Conservation (phyloP, 2,113 vertebrate species). For the Daubentonia madagascariensis region DNA sequence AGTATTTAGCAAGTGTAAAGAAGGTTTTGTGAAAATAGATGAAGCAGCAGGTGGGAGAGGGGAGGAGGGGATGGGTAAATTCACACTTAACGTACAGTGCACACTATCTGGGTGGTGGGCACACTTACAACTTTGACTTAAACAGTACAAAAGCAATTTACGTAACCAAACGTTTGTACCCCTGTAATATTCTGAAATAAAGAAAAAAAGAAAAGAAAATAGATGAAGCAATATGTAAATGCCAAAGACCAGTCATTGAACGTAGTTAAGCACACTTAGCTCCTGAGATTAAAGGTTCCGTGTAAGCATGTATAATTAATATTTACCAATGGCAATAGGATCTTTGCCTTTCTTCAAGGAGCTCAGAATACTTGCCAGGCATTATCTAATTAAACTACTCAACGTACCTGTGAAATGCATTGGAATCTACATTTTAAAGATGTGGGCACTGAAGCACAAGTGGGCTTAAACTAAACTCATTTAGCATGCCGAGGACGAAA, state of each 20-base stretch:
- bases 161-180: too few relatives aligned
- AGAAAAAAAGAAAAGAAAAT: too few relatives aligned
- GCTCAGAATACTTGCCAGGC: conserved; percentile 54
- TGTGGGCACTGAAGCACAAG: conserved; percentile 68
- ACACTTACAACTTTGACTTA: too few relatives aligned
- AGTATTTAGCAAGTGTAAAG: conserved; percentile 44
- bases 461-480: conserved; percentile 68
- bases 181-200: too few relatives aligned
- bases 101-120: too few relatives aligned
- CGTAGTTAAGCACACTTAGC: not conserved
- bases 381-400: conserved; percentile 71
- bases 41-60: too few relatives aligned
- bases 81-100: too few relatives aligned
- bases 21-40: conserved; percentile 41
- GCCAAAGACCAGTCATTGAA: conserved; percentile 38
- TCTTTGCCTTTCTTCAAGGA: conserved; percentile 52
- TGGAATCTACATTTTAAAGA: conserved; percentile 68
- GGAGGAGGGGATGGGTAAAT: too few relatives aligned
- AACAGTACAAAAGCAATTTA: too few relatives aligned
- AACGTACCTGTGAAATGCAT: conserved; percentile 65
- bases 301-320: conserved; percentile 66
- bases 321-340: conserved; percentile 54
- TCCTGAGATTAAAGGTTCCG: conserved; percentile 45
- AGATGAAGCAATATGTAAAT: conserved; percentile 49
- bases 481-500: conserved; percentile 65